Evolutionary conservation across 2,113 vertebrate species (phyloP), one percentile per base, ranked within the genome.

Genomic region (Connochaetes taurinus): DNA sequence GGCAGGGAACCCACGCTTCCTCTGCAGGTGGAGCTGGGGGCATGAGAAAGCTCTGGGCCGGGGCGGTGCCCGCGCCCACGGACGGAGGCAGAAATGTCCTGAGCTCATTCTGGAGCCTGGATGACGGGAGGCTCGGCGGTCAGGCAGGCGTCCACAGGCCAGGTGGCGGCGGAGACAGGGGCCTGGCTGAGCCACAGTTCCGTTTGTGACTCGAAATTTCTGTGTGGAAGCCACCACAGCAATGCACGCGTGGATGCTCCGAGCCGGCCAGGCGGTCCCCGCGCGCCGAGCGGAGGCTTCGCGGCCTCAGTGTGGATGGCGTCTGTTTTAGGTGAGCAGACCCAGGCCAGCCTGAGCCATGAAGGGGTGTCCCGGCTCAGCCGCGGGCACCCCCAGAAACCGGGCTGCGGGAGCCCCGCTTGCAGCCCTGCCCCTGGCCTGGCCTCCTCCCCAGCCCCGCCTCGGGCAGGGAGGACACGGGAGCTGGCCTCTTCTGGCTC

Each of bases 351-450:
- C 53, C 43, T 21, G 7, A 25, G 62, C 87, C 2, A 0, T 7
- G 7, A 2, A 8, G 4, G 31, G 23, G 25, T 23, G 4, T 10
- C 5, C 0, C 0, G 55, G 67, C 55, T 31, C 10, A 2, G 0
- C 12, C 0, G 0, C 0, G 0, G 40, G 19, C 2, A 1, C 17
- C 16, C 0, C 0, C 17, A 57, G 87, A 11, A 55, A 1, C 43
- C 15, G 0, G 31, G 36, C 36, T 11, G 58, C 15, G 11, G 0
- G 10, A 15, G 2, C 1, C 47, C 76, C 0, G 1, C 27, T 33
- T 9, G 16, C 4, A 6, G 45, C 33, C 12, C 58, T 16, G 57
- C 29, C 25, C 50, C 91, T 3, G 17, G 36, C 14, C 1, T 10
- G 9, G 29, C n/a, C 60, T 5, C 29, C 91, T 36, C n/a, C 52